Conservation (phyloP, 1,140 invertebrate genomes). For the Drosophila pruinosa region DNA sequence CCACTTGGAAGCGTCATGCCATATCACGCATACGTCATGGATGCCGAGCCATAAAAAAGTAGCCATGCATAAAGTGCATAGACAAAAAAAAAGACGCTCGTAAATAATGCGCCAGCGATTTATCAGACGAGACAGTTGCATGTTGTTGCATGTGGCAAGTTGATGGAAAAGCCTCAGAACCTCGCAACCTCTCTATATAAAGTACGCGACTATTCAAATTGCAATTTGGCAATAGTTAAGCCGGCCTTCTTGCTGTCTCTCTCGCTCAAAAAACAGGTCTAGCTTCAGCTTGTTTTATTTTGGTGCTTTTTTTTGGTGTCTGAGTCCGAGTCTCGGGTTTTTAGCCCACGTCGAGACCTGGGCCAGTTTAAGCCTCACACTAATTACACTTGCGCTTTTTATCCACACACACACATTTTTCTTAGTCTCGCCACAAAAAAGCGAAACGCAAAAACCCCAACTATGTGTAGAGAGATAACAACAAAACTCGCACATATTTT, state of each 20-base stretch:
- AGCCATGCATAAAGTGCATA: constrained; percentile 48
- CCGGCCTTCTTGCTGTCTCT: background rate
- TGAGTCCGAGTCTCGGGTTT: constrained; percentile 15
- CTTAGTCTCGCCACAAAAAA: constrained; percentile 51
- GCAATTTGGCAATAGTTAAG: constrained; percentile 47
- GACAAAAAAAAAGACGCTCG: constrained; percentile 19
- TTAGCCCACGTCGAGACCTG: constrained; percentile 47
- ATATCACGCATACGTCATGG: constrained; percentile 69
- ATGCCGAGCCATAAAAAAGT: constrained; percentile 62
- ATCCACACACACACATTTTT: constrained; percentile 60
- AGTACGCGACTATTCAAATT: constrained; percentile 12
- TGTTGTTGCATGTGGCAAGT: constrained; percentile 30
- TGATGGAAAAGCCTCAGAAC: background rate
- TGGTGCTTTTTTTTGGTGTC: constrained; percentile 4
- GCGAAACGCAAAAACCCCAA: constrained; percentile 9
- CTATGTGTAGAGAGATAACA: background rate
- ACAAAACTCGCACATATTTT: constrained; percentile 66
- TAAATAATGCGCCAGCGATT: constrained; percentile 64
- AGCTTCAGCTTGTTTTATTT: background rate
- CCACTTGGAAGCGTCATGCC: constrained; percentile 18
- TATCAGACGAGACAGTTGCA: constrained; percentile 61
- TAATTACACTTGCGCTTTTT: constrained; percentile 79
- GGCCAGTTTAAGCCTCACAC: constrained; percentile 71
- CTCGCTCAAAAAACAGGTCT: constrained; percentile 39
- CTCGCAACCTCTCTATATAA: constrained; percentile 14